These are phyloP conservation scores for Lepidotrigona ventralis DNA, from an alignment of 1,140 invertebrate species.

Conservation along the genomic window DNA sequence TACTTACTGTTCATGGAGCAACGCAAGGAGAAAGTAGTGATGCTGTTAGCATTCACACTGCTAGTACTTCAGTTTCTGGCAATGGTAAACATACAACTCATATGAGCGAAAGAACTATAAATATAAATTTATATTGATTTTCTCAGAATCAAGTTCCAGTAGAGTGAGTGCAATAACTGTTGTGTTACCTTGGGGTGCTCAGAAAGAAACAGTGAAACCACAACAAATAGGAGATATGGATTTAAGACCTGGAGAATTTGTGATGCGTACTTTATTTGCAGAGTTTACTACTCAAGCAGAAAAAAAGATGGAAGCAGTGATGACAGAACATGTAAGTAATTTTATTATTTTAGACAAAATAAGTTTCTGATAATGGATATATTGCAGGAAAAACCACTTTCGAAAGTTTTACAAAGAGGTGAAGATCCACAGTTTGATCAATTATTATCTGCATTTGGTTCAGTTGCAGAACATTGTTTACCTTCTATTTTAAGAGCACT, in stretches of 20 bases:
- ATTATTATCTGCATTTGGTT: constrained; percentile 94
- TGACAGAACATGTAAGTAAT: constrained; percentile 89
- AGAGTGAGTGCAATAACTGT: constrained; percentile 77
- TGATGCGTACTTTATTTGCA: constrained; percentile 95
- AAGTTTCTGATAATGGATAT: constrained; percentile 12
- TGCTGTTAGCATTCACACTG: constrained; percentile 76
- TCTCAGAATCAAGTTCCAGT: constrained; percentile 76
- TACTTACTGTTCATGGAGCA: constrained; percentile 71
- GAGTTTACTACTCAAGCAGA: constrained; percentile 96
- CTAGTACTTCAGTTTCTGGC: constrained; percentile 76
- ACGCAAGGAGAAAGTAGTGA: constrained; percentile 74
- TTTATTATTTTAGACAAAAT: constrained; percentile 36
- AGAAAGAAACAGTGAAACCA: constrained; percentile 86
- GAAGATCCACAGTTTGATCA: constrained; percentile 98
- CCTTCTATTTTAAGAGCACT: constrained; percentile 96
- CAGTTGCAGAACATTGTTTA: constrained; percentile 97
- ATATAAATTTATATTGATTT: constrained; percentile 4
- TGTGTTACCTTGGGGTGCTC: constrained; percentile 89
- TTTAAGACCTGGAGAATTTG: constrained; percentile 93
- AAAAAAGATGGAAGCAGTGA: constrained; percentile 96
- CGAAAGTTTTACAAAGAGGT: constrained; percentile 95
- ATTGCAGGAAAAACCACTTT: constrained; percentile 90
- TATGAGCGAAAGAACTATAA: constrained; percentile 10
- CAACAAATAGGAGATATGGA: constrained; percentile 84
- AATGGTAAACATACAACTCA: constrained; percentile 69